These are phyloP conservation scores for Thomomys bottae DNA, from an alignment of 2,113 vertebrate species.

Conservation along the genomic window DNA sequence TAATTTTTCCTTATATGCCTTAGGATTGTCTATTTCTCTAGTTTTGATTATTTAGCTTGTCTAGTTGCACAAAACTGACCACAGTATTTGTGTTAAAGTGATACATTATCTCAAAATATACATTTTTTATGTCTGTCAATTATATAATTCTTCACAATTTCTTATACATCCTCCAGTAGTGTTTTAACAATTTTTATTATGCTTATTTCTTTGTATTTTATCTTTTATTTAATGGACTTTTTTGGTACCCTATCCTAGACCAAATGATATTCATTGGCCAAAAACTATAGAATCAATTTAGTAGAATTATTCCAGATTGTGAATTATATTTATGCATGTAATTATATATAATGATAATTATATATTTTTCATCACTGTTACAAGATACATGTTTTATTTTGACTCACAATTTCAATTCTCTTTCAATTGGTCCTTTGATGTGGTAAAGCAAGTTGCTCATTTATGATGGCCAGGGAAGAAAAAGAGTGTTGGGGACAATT, in stretches of 20 bases:
- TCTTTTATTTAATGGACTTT: background rate
- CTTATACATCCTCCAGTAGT: background rate
- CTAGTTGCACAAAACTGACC: constrained; percentile 3
- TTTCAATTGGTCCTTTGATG: no score
- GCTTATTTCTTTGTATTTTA: background rate
- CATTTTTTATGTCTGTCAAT: constrained; percentile 7
- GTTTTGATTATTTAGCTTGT: background rate
- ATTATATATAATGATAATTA: no score
- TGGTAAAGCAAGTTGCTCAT: background rate
- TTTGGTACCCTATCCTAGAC: background rate
- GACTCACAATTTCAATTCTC: background rate
- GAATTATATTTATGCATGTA: constrained; percentile 5
- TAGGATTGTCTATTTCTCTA: background rate
- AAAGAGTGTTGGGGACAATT: background rate
- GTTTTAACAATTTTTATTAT: constrained; percentile 32
- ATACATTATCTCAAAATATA: constrained; percentile 23
- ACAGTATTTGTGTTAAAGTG: constrained; percentile 40
- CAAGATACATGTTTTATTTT: background rate
- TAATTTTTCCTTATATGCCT: constrained; percentile 10
- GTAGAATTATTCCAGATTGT: background rate
- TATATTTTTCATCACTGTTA: background rate
- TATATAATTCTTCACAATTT: constrained; percentile 19
- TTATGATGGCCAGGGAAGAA: background rate
- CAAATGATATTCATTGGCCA: background rate
- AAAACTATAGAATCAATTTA: constrained; percentile 26